A percentile compares a stretch with the other conserved stretches of the same genome.
Conservation (phyloP, 2,113 vertebrate genomes). For the Semicossyphus pulcher region DNA sequence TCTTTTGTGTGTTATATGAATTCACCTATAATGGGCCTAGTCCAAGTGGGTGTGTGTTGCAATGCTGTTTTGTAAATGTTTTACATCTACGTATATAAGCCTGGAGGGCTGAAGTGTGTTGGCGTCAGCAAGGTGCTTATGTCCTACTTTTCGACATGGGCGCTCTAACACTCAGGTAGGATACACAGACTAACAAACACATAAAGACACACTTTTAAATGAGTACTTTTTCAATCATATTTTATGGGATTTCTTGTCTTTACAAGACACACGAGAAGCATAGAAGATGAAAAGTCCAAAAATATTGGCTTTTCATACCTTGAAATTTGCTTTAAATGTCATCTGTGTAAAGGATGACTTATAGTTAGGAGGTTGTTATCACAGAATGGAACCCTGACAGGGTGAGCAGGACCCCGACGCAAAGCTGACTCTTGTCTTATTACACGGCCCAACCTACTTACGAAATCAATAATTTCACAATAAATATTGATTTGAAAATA, state of each 20-base stretch:
- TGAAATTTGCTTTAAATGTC: neutral
- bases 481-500: no score
- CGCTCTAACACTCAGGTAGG: neutral
- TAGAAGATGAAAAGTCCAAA: neutral
- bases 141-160: neutral
- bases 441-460: no score
- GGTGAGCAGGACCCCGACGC: no score
- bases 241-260: neutral
- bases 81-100: neutral
- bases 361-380: no score
- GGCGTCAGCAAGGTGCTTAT: slow-evolving; percentile 5
- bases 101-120: neutral
- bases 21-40: neutral
- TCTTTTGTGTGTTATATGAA: neutral
- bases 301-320: neutral
- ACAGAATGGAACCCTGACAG: no score
- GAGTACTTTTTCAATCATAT: neutral
- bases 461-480: no score
- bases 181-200: neutral
- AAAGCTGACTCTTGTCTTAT: no score
- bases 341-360: no score
- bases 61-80: neutral
- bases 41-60: neutral
- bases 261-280: neutral
- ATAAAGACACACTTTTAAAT: neutral